Evolutionary conservation across 2,888 invertebrate genomes (phyloP), one percentile per base, ranked within the genome.

Genomic region (Arenicola marina): DNA sequence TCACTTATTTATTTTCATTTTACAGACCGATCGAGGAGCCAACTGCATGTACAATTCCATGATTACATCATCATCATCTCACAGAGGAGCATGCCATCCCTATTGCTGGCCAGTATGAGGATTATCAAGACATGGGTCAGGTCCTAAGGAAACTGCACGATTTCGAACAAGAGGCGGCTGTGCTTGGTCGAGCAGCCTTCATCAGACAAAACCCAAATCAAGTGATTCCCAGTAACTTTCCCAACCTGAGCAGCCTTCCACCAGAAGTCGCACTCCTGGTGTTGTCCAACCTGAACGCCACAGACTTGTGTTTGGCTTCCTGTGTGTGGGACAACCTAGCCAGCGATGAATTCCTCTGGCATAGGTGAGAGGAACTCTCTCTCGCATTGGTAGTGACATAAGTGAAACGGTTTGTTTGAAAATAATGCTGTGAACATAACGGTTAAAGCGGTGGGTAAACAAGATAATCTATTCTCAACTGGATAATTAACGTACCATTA

Each of bases 301-400:
- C 85, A 24, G 86, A 86, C 65, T 77, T 86, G 34, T 86, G 86
- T 68, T 72, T 86, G 58, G 86, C 86, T 24, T 78, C 84, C 2
- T 86, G 86, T 77, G 85, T 86, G 2, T 86, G 86, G 86, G 74
- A 80, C 33, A 78, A 83, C 43, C 75, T 86, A 51, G 85, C 84
- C 26, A 79, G 82, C 67, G 85, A 86, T 77, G 84, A 86, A 62
- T 70, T 85, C 21, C 76, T 86, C 4, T 86, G 86, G 86, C 82
- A 81, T 61, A 79, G 84, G 84, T 85, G 70, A 51, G 63, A 56
- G 11, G n/a, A n/a, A n/a, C n/a, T n/a, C n/a, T n/a, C n/a, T n/a
- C n/a, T n/a, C n/a, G n/a, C n/a, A n/a, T n/a, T n/a, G n/a, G n/a
- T n/a, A n/a, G n/a, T n/a, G n/a, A n/a, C n/a, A n/a, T n/a, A n/a